Base-by-base conservation (phyloP, 2,113 vertebrate species). In the Numenius arquata region DNA sequence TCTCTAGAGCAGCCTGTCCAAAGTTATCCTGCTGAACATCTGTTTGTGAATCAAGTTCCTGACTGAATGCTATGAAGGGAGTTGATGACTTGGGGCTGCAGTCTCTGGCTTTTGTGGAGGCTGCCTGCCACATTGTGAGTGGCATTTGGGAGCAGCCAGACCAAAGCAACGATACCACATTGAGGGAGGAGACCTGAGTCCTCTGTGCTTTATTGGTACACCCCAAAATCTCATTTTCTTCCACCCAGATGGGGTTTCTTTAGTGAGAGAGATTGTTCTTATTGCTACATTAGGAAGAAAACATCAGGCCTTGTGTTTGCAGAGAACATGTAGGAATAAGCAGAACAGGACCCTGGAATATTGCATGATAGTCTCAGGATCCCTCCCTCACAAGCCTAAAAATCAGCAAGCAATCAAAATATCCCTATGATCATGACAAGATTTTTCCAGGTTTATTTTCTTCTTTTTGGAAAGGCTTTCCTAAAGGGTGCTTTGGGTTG, bases 91-190 rank as follows among this genome's bases (percentile, higher is more conserved):
- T 70, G 29, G 12, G 8, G 6, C 32, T 72, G 13, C 2, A 79
- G 20, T 13, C 27, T 76, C 72, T 86, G 26, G 21, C 15, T 89
- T 16, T 61, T 70, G 2, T 32, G 76, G 34, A 52, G 36, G 9
- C 7, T 67, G 4, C 22, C n/a, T 45, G 25, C 9, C 22, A n/a
- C 2, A 0, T 32, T 4, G 2, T 34, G 20, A 10, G 6, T 40
- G 21, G 45, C 1, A 1, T 63, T 36, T 88, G 13, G 30, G 63
- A 86, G 18, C 23, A 80, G 12, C 5, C 26, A 76, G 58, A 59
- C 1, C 13, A 65, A 79, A 84, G 8, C 15, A 40, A 5, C 1
- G 1, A 19, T 78, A 58, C 2, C 2, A 22, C 29, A 16, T 72
- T 68, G 67, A 56, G 11, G 14, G 11, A 10, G 48, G 41, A 85